phyloP scores from a whole-genome alignment of 2,888 invertebrate species.

The Acrobeloides nanus region DNA sequence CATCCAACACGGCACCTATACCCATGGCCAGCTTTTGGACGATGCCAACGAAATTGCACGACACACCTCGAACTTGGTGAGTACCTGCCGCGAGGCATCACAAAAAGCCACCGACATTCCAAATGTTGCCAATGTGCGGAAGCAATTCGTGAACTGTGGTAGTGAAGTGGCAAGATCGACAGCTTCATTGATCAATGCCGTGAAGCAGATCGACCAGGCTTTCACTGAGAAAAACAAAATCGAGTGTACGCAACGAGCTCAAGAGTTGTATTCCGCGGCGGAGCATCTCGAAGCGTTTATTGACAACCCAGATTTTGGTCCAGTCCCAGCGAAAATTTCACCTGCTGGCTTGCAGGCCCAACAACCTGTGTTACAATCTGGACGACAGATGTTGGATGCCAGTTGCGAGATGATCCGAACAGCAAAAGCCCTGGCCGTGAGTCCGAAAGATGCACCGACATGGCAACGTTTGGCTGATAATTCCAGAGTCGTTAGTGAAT shows the following conservation, averaged over 20 bases:
- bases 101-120: conserved; percentile 83
- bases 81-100: conserved; percentile 81
- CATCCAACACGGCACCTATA: conserved; percentile 29
- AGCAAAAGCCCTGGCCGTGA: conserved; percentile 73
- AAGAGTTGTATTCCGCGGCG: conserved; percentile 79
- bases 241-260: conserved; percentile 68
- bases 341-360: conserved; percentile 69
- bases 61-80: conserved; percentile 88
- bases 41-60: conserved; percentile 67
- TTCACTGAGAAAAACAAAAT: too few relatives aligned
- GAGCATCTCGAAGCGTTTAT: conserved; percentile 86
- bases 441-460: conserved; percentile 78
- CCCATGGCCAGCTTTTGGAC: conserved; percentile 31
- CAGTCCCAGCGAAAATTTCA: conserved; percentile 83
- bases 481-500: conserved; percentile 89
- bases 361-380: conserved; percentile 75
- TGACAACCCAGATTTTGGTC: conserved; percentile 83
- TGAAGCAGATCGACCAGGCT: conserved; percentile 68
- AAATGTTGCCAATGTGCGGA: conserved; percentile 75
- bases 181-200: conserved; percentile 83
- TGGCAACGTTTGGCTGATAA: conserved; percentile 89
- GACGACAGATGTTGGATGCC: conserved; percentile 64
- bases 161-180: conserved; percentile 95
- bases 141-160: conserved; percentile 93
- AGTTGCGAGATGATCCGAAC: conserved; percentile 78